These are phyloP conservation scores for Manis javanica DNA, from an alignment of 2,797 vertebrate species.

Conservation along the genomic window DNA sequence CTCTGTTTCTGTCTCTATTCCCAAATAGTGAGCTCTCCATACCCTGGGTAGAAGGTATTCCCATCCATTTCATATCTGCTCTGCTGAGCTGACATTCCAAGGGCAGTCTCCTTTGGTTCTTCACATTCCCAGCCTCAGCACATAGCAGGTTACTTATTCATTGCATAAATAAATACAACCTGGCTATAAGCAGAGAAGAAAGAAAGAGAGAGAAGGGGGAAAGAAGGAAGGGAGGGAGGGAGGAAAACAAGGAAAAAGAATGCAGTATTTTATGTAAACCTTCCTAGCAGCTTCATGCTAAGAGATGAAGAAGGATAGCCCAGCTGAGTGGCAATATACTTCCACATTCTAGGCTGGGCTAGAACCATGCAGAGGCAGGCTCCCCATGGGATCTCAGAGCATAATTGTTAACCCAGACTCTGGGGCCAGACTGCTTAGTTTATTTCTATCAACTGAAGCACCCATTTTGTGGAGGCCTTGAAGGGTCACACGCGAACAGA, in stretches of 20 bases:
- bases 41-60: too few species aligned
- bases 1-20: background rate
- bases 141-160: background rate
- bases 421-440: background rate
- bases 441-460: background rate
- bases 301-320: background rate
- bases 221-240: too few species aligned
- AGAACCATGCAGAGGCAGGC: background rate
- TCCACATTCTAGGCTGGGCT: background rate
- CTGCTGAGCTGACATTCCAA: background rate
- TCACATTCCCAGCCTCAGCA: background rate
- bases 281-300: background rate
- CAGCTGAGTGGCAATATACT: too few species aligned
- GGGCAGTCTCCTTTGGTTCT: background rate
- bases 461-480: background rate
- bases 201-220: background rate
- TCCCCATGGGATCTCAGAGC: fast-evolving
- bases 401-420: background rate
- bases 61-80: background rate
- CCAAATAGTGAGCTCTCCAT: background rate
- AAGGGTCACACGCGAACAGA: background rate
- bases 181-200: background rate
- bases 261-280: background rate
- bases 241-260: background rate
- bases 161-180: background rate